Conservation (phyloP, 2,113 vertebrate species). For the Barnardius zonarius region DNA sequence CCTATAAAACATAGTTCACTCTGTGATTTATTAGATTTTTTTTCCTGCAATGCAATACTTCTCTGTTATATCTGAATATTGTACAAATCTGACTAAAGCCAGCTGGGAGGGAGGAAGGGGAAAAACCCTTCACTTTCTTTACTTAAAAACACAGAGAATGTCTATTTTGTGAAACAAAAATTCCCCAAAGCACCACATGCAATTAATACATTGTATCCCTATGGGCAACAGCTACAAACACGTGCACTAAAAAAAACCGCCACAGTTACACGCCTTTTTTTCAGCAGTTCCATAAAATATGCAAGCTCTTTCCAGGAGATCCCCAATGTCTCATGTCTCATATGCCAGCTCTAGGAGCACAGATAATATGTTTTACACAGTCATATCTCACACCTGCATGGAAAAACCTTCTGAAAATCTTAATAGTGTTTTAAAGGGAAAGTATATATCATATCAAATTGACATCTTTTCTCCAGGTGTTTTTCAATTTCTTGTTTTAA, state of each 20-base stretch:
- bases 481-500: neutral
- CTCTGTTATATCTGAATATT: slow-evolving; percentile 8
- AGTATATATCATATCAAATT: neutral
- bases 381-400: neutral
- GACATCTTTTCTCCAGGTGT: neutral
- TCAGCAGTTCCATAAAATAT: neutral
- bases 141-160: neutral
- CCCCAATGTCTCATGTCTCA: neutral
- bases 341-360: neutral
- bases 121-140: neutral
- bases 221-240: neutral
- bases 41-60: neutral
- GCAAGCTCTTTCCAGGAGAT: neutral
- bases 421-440: neutral
- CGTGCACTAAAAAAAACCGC: neutral
- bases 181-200: neutral
- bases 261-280: neutral
- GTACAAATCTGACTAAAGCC: slow-evolving; percentile 2
- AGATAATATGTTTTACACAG: neutral
- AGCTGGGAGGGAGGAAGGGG: accelerated
- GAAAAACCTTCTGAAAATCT: neutral
- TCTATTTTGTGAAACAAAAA: slow-evolving; percentile 7
- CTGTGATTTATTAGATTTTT: slow-evolving; percentile 49
- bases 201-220: slow-evolving; percentile 13
- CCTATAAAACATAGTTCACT: neutral